A percentile compares a stretch with the other conserved stretches of the same genome.
Conservation (phyloP, 1,140 invertebrate species). For the Pectinophora gossypiella region DNA sequence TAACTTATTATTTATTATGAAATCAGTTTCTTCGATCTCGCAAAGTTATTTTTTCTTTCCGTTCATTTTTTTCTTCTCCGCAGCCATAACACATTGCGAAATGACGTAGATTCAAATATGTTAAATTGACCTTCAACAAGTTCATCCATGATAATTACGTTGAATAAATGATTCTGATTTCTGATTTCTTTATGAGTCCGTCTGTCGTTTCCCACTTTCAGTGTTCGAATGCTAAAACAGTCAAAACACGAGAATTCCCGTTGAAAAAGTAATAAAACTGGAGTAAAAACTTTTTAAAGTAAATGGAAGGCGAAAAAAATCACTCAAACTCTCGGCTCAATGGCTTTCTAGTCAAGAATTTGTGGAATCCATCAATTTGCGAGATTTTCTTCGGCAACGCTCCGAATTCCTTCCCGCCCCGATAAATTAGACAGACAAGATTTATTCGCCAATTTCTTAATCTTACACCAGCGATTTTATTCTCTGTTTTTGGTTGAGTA, state of each 20-base stretch:
- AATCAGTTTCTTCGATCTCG: too few relatives aligned
- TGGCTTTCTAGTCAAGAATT: constrained; percentile 41
- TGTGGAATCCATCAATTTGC: constrained; percentile 60
- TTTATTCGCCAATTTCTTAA: constrained; percentile 56
- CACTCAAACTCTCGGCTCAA: constrained; percentile 40
- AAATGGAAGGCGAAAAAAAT: constrained; percentile 28
- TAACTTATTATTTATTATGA: too few relatives aligned
- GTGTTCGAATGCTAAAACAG: too few relatives aligned
- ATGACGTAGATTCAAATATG: neutral
- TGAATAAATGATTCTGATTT: neutral
- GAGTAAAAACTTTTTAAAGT: constrained; percentile 4
- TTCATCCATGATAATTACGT: too few relatives aligned
- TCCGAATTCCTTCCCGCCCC: constrained; percentile 41
- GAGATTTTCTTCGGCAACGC: constrained; percentile 46
- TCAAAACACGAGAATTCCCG: neutral
- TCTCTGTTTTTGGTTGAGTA: too few relatives aligned
- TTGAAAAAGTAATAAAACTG: neutral
- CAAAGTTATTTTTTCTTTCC: too few relatives aligned
- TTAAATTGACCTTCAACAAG: too few relatives aligned
- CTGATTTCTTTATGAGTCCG: neutral
- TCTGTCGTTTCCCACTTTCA: neutral
- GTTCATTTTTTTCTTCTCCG: too few relatives aligned
- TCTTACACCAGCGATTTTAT: constrained; percentile 5
- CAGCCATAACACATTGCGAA: too few relatives aligned
- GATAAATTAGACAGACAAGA: constrained; percentile 53